These are phyloP conservation scores for Conopomorpha cramerella DNA, from an alignment of 1,140 invertebrate genomes.

Conservation along the genomic window DNA sequence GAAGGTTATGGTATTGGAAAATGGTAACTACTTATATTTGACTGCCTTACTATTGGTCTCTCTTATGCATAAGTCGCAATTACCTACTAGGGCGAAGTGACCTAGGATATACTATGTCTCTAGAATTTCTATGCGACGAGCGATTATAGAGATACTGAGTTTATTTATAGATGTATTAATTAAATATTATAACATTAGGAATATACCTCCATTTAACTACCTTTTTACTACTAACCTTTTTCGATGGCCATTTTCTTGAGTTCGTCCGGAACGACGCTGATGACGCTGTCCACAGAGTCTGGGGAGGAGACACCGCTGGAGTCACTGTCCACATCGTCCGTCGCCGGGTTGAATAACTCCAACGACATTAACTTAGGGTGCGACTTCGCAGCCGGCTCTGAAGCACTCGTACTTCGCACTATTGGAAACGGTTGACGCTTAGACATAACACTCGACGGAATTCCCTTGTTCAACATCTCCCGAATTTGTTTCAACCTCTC, in stretches of 20 bases:
- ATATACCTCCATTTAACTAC: too few relatives aligned
- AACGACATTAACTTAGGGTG: constrained; percentile 74
- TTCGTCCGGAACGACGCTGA: constrained; percentile 66
- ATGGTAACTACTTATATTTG: too few relatives aligned
- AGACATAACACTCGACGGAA: constrained; percentile 31
- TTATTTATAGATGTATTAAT: too few relatives aligned
- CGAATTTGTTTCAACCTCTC: constrained; percentile 70
- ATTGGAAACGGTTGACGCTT: constrained; percentile 69
- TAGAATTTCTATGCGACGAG: too few relatives aligned
- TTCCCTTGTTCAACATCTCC: constrained; percentile 64
- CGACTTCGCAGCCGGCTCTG: constrained; percentile 49
- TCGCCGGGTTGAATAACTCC: constrained; percentile 88
- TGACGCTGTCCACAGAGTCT: constrained; percentile 83
- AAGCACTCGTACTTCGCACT: constrained; percentile 63
- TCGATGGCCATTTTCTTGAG: constrained; percentile 40
- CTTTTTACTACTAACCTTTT: constrained; percentile 45
- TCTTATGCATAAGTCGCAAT: too few relatives aligned
- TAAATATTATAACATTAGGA: too few relatives aligned
- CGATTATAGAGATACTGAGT: too few relatives aligned
- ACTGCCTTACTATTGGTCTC: too few relatives aligned
- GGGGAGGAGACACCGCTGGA: constrained; percentile 85
- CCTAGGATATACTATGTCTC: too few relatives aligned
- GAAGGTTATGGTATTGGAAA: too few relatives aligned
- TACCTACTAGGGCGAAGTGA: too few relatives aligned
- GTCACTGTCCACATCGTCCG: constrained; percentile 88